Evolutionary conservation across 2,113 vertebrate species (phyloP), one percentile per base, ranked within the genome.

Genomic region (Spermophilus dauricus): DNA sequence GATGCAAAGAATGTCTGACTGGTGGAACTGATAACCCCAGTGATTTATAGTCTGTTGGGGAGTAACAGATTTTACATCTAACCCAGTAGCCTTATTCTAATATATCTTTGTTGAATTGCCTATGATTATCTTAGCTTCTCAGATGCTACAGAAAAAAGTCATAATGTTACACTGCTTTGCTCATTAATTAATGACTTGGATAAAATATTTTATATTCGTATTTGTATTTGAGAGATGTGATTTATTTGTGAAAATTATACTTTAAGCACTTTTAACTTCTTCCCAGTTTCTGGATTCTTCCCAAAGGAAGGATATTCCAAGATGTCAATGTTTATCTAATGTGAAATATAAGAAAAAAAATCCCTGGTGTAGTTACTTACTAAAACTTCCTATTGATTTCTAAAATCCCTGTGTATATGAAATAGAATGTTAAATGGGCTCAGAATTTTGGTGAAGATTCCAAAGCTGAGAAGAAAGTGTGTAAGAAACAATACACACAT

Each of bases 141-240:
- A 39, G 26, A 56, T 96, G 16, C 26, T 85, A 1, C 9, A 80
- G 22, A 8, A 85, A n/a, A 10, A 87, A 30, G 39, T 81, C 39
- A 75, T 48, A 61, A 53, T 73, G 32, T 89, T 26, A 80, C 34
- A 88, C 1, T 53, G 30, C 28, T 89, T 42, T 8, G 10, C 39
- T 75, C 34, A 91, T 51, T 78, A 90, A 77, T 58, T 37, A 72
- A 42, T 87, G 28, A 72, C 13, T 86, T 78, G 82, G 63, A 94
- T 67, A 86, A 82, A 93, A 73, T 37, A 26, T 67, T 86, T 94
- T n/a, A 34, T 76, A 45, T 58, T 94, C 32, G 22, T 76, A 37
- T 63, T 92, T 84, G 16, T 81, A 51, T 51, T 30, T 87, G 11
- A 82, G 17, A 82, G 6, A 75, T 28, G 84, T 63, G 11, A 69